Conservation (phyloP, 2,888 invertebrate species). For the Sarcophaga rosellei region DNA sequence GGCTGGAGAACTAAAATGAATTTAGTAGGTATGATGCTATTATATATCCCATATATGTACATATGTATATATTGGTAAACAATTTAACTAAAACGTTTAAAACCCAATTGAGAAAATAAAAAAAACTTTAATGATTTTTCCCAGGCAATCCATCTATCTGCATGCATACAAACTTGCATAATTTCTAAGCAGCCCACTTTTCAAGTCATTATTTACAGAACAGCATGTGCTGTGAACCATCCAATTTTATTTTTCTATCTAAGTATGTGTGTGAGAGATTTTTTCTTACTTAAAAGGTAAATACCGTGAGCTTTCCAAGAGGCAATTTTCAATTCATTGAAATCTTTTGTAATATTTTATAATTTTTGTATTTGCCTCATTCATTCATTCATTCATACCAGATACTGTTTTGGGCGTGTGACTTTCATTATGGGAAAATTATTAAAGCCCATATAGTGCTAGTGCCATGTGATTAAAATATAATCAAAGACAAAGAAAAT, state of each 20-base stretch:
- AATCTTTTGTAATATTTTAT: neutral
- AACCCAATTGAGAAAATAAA: neutral
- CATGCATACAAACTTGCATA: neutral
- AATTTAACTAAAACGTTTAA: neutral
- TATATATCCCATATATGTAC: no score
- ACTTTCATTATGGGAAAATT: slow-evolving; percentile 64
- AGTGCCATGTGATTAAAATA: slow-evolving; percentile 52
- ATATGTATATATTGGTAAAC: neutral
- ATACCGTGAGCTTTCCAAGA: neutral
- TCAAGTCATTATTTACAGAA: slow-evolving; percentile 1
- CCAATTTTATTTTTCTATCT: neutral
- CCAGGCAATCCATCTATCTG: neutral
- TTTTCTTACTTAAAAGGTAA: no score
- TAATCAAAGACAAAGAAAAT: slow-evolving; percentile 43
- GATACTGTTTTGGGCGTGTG: slow-evolving; percentile 54
- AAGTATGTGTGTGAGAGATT: neutral
- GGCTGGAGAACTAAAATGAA: no score
- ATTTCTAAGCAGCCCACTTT: neutral
- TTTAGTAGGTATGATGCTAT: no score
- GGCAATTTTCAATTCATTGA: neutral
- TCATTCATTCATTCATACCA: neutral
- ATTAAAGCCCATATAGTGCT: slow-evolving; percentile 23
- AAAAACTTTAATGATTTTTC: neutral
- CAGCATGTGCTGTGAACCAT: slow-evolving; percentile 36
- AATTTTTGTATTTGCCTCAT: slow-evolving; percentile 9